Conservation (phyloP, 1,140 invertebrate genomes). For the Solenopsis fugax region DNA sequence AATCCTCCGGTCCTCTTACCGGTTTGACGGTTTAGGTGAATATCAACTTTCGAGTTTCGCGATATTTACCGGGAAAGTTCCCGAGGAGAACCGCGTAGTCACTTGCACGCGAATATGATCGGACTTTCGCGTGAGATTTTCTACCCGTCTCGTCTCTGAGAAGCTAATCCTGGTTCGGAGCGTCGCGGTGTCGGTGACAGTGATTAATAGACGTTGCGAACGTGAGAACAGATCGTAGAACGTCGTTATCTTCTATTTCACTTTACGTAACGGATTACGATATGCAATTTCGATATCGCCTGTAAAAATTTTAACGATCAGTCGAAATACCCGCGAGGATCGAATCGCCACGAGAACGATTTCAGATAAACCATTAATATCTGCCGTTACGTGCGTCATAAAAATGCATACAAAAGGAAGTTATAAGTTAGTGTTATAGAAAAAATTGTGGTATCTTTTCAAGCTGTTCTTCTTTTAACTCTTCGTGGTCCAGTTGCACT, state of each 20-base stretch:
- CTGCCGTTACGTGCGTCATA: not conserved
- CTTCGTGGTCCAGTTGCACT: too few relatives aligned
- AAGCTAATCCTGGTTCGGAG: conserved; percentile 23
- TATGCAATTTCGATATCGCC: not conserved
- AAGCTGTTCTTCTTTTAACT: not conserved
- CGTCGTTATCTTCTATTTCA: conserved; percentile 11
- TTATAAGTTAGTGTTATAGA: too few relatives aligned
- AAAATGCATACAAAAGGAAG: not conserved
- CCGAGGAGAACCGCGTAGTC: not conserved
- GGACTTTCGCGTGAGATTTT: conserved; percentile 42
- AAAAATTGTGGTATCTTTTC: too few relatives aligned
- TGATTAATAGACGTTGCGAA: conserved; percentile 31
- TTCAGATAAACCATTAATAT: not conserved
- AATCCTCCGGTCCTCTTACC: not conserved
- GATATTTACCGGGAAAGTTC: conserved; percentile 34
- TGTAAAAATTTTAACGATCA: not conserved
- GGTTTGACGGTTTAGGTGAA: conserved; percentile 9
- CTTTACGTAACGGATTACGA: conserved; percentile 19
- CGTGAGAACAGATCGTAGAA: conserved; percentile 25
- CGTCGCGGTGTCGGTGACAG: conserved; percentile 5
- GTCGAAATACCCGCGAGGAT: not conserved
- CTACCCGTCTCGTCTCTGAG: not conserved
- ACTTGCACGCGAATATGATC: not conserved
- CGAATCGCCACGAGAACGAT: not conserved
- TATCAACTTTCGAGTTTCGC: conserved; percentile 16